A percentile compares a stretch with the other conserved stretches of the same genome.
Evolutionary conservation across 2,888 invertebrate genomes (phyloP).

Genomic region (Stenodera caucasica): DNA sequence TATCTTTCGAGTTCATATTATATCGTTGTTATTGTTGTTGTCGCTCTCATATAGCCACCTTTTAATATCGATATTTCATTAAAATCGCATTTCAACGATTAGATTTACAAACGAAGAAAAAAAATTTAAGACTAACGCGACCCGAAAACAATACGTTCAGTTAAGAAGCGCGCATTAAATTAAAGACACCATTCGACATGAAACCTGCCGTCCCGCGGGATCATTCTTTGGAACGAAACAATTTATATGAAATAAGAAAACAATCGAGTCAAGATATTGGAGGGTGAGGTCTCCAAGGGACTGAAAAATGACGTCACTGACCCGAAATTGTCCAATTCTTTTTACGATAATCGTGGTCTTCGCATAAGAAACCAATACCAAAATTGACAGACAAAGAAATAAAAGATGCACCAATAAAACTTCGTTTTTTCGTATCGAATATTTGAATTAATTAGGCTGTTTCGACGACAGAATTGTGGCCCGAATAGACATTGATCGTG

Average conservation of each 20-base stretch:
- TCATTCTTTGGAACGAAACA: slow-evolving; percentile 47
- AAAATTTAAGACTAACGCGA: not conserved
- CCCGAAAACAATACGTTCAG: not conserved
- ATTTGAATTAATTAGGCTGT: not conserved
- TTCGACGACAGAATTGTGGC: not conserved
- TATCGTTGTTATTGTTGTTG: slow-evolving; percentile 7
- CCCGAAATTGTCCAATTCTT: slow-evolving; percentile 36
- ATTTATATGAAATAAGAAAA: slow-evolving; percentile 54
- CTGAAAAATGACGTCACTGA: slow-evolving; percentile 38
- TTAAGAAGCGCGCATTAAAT: slow-evolving; percentile 33
- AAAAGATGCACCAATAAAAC: not conserved
- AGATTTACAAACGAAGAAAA: not conserved
- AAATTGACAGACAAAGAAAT: not conserved
- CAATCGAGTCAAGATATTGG: slow-evolving; percentile 49
- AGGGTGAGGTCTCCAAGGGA: slow-evolving; percentile 45
- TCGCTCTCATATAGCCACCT: not conserved
- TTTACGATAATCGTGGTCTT: not conserved
- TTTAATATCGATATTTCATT: not conserved
- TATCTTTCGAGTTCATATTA: slow-evolving; percentile 21
- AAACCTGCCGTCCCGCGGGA: slow-evolving; percentile 44
- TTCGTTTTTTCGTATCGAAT: not conserved
- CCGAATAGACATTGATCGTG: not conserved
- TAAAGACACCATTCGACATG: slow-evolving; percentile 49
- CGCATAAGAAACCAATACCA: not conserved
- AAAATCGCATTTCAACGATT: not conserved